A percentile compares a stretch with the other conserved stretches of the same genome.
phyloP scores from a whole-genome alignment of 2,888 invertebrate species.

The Shargacucullia verbasci region DNA sequence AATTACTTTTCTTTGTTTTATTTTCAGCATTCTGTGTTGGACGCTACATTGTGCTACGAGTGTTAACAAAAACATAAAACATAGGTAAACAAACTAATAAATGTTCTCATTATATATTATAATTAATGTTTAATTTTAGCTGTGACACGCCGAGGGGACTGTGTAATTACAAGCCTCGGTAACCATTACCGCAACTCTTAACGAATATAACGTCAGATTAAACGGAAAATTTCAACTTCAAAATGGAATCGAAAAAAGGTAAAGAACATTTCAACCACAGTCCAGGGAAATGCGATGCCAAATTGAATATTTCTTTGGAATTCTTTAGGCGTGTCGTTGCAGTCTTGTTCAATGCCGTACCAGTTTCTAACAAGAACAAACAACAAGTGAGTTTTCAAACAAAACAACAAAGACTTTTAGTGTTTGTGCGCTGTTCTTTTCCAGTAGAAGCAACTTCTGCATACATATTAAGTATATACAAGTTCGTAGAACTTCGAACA shows the following conservation, averaged over 20 bases:
- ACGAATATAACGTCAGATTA: conserved; percentile 25
- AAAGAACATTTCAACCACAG: conserved; percentile 15
- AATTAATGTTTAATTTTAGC: conserved; percentile 61
- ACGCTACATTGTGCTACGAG: not conserved
- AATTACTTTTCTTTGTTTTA: conserved; percentile 30
- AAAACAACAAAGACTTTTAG: conserved; percentile 19
- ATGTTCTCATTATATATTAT: conserved; percentile 42
- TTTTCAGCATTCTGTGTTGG: conserved; percentile 18
- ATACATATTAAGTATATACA: not conserved
- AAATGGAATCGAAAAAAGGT: conserved; percentile 13
- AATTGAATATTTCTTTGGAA: conserved; percentile 27
- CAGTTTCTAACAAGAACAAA: conserved; percentile 37
- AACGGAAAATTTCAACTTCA: conserved; percentile 33
- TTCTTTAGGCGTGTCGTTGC: conserved; percentile 27
- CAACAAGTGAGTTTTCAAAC: conserved; percentile 24
- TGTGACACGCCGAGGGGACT: conserved; percentile 31
- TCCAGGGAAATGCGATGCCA: conserved; percentile 12
- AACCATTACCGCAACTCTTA: conserved; percentile 22
- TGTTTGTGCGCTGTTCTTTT: conserved; percentile 13
- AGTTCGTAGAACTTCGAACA: too few relatives aligned
- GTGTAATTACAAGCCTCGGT: conserved; percentile 44
- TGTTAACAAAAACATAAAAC: conserved; percentile 3
- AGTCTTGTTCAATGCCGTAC: conserved; percentile 34
- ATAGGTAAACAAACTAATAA: conserved; percentile 51
- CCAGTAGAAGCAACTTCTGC: conserved; percentile 15